Evolutionary conservation across 1,140 invertebrate species (phyloP).

Genomic region (Asbolus verrucosus): DNA sequence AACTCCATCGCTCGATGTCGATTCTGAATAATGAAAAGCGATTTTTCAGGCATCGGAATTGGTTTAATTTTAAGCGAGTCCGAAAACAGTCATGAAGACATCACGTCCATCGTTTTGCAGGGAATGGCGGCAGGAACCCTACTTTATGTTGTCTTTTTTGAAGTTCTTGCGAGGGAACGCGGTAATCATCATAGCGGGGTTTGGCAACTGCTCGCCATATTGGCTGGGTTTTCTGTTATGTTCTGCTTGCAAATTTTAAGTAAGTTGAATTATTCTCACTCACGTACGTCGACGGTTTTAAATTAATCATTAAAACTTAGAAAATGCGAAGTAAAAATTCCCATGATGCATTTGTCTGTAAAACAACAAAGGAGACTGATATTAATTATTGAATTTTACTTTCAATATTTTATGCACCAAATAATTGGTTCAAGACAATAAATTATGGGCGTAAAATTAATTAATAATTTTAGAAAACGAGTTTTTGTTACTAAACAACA

Average conservation of each 20-base stretch:
- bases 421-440: no score
- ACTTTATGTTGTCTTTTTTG: slow-evolving; percentile 92
- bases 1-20: background rate
- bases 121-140: slow-evolving; percentile 89
- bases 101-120: slow-evolving; percentile 78
- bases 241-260: slow-evolving; percentile 79
- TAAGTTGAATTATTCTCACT: slow-evolving; percentile 69
- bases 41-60: slow-evolving; percentile 72
- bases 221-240: slow-evolving; percentile 83
- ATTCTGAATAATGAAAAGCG: slow-evolving; percentile 6
- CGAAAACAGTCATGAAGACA: slow-evolving; percentile 70
- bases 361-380: no score
- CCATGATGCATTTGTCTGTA: no score
- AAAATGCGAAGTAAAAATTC: background rate
- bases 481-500: no score
- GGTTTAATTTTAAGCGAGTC: slow-evolving; percentile 75
- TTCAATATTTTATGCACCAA: slow-evolving; percentile 16
- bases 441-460: no score
- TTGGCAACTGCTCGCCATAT: slow-evolving; percentile 76
- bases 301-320: background rate
- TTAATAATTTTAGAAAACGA: no score
- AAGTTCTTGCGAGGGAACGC: slow-evolving; percentile 84
- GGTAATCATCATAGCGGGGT: slow-evolving; percentile 76
- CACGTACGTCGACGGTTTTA: background rate
- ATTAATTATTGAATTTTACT: no score